Conservation (phyloP, 2,888 invertebrate genomes). For the Heliconius cydno region DNA sequence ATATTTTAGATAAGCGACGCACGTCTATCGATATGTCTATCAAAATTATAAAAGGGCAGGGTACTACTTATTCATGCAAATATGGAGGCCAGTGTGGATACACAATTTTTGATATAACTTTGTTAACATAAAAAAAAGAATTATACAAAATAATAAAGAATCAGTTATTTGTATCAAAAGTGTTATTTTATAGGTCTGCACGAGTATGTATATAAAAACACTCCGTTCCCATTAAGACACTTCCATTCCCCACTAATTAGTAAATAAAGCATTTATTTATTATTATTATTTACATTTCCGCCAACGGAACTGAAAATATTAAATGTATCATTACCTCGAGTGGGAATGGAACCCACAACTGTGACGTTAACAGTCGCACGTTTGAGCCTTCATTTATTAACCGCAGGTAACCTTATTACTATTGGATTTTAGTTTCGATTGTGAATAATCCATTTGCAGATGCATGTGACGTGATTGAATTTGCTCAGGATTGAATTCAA, state of each 20-base stretch:
- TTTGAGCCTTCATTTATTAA: too few relatives aligned
- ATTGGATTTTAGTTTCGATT: not conserved
- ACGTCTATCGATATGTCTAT: not conserved
- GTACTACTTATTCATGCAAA: not conserved
- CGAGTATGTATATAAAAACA: too few relatives aligned
- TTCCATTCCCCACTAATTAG: too few relatives aligned
- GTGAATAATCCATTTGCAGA: conserved; percentile 1
- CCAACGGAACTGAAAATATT: too few relatives aligned
- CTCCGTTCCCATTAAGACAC: too few relatives aligned
- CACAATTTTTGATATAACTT: not conserved
- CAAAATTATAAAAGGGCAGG: conserved; percentile 1
- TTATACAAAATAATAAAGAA: not conserved
- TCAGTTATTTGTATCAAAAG: too few relatives aligned
- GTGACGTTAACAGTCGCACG: too few relatives aligned
- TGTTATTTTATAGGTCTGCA: too few relatives aligned
- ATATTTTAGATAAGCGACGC: not conserved
- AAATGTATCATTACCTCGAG: too few relatives aligned
- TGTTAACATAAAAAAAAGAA: not conserved
- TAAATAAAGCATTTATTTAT: too few relatives aligned
- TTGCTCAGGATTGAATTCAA: conserved; percentile 4
- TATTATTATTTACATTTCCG: too few relatives aligned
- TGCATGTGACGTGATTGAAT: conserved; percentile 3
- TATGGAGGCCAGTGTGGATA: not conserved
- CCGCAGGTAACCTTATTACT: not conserved
- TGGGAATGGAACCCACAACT: too few relatives aligned